These are phyloP conservation scores for Rotaria sp. DNA, from an alignment of 2,888 invertebrate genomes.

Conservation along the genomic window DNA sequence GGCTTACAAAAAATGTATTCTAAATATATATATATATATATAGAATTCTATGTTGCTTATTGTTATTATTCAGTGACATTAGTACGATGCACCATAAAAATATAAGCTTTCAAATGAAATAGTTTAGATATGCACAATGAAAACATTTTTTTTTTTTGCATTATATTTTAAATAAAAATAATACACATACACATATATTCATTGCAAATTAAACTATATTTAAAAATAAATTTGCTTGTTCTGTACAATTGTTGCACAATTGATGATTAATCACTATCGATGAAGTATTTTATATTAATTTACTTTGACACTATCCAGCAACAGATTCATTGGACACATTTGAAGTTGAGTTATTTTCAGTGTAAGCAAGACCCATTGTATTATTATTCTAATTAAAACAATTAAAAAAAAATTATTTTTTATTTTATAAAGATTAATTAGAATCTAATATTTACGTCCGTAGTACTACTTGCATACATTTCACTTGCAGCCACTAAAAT, in stretches of 20 bases:
- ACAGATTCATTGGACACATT: background rate
- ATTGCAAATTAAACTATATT: background rate
- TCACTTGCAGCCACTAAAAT: background rate
- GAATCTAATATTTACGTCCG: background rate
- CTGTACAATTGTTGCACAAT: background rate
- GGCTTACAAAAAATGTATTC: background rate
- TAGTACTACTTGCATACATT: background rate
- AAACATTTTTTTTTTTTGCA: too few species aligned
- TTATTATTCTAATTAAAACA: background rate
- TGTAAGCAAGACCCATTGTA: background rate
- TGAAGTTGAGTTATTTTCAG: background rate
- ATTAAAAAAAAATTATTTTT: too few species aligned
- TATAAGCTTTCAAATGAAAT: background rate
- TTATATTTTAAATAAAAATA: background rate
- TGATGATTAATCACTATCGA: too few species aligned
- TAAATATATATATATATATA: background rate
- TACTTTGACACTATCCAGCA: background rate
- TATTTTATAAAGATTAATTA: too few species aligned
- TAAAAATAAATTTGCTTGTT: too few species aligned
- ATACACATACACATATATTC: background rate
- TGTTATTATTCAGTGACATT: background rate
- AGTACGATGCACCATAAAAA: background rate
- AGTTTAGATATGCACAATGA: background rate
- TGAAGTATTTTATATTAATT: background rate
- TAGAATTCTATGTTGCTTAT: background rate